Conservation (phyloP, 2,797 vertebrate genomes). For the Ctenochaetus hawaiiensis region DNA sequence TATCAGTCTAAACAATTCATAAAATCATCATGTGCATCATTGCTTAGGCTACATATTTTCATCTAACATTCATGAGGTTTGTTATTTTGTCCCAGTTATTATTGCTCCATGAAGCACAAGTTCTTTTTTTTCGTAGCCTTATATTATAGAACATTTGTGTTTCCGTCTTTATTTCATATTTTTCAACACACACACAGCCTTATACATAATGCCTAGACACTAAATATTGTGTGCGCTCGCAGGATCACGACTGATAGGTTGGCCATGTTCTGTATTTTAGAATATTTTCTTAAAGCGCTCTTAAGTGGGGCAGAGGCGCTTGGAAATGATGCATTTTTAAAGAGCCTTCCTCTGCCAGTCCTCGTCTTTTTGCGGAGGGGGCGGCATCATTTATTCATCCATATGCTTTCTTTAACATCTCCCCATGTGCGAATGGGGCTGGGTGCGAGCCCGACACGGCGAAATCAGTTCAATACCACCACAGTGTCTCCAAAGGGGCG, state of each 20-base stretch:
- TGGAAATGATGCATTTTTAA: constrained; percentile 82
- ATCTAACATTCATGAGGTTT: constrained; percentile 23
- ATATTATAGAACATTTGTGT: constrained; percentile 8
- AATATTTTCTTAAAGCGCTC: constrained; percentile 60
- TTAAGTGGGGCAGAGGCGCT: constrained; percentile 82
- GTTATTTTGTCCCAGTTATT: constrained; percentile 9
- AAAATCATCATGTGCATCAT: constrained; percentile 14
- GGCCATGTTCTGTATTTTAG: constrained; percentile 29
- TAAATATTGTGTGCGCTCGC: constrained; percentile 3
- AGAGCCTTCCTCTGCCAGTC: constrained; percentile 68
- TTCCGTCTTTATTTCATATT: constrained; percentile 9
- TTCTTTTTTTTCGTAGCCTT: background rate
- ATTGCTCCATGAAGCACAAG: constrained; percentile 2
- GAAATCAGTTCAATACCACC: constrained; percentile 57
- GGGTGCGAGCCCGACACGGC: constrained; percentile 24
- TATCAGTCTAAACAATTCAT: background rate
- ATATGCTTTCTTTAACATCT: constrained; percentile 76
- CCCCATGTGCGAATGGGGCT: constrained; percentile 56
- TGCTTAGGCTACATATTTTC: constrained; percentile 11
- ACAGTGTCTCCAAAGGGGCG: constrained; percentile 63
- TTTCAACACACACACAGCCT: background rate
- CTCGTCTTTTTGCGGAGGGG: constrained; percentile 64
- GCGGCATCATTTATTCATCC: constrained; percentile 84
- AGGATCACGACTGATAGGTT: constrained; percentile 4
- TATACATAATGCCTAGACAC: background rate